phyloP scores from a whole-genome alignment of 2,797 vertebrate genomes.

The Epinephelus malabaricus region DNA sequence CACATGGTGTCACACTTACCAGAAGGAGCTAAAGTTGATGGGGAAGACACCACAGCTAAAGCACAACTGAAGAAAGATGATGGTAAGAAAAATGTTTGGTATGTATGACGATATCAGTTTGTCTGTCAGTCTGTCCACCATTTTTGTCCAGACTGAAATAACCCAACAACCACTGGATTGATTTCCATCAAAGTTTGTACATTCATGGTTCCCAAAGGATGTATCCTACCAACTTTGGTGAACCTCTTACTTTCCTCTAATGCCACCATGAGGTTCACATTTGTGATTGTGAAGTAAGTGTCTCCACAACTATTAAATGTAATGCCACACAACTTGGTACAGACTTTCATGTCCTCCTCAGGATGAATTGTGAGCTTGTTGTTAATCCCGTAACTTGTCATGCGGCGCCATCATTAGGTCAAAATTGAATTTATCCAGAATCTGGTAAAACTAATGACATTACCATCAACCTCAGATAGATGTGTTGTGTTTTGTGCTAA shows the following conservation, averaged over 20 bases:
- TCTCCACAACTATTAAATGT: background rate
- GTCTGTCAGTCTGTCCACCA: background rate
- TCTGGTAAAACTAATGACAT: background rate
- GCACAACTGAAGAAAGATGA: constrained; percentile 67
- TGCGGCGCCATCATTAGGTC: background rate
- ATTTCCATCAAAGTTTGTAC: background rate
- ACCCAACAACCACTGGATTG: background rate
- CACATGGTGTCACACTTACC: constrained; percentile 80
- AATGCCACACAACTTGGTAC: background rate
- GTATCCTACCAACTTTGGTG: background rate
- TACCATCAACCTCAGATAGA: background rate
- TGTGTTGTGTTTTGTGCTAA: background rate
- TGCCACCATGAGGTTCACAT: background rate
- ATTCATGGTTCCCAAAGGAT: background rate
- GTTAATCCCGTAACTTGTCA: background rate
- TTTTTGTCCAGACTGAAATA: background rate
- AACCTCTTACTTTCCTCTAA: background rate
- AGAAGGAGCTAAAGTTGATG: constrained; percentile 54
- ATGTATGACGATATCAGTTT: background rate
- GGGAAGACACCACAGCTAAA: constrained; percentile 36
- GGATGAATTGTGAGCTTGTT: background rate
- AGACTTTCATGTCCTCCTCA: background rate
- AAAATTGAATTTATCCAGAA: background rate
- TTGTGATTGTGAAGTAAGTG: background rate
- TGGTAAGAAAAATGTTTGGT: constrained; percentile 65